These are phyloP conservation scores for Orgyia antiqua DNA, from an alignment of 2,888 invertebrate species.

Conservation along the genomic window DNA sequence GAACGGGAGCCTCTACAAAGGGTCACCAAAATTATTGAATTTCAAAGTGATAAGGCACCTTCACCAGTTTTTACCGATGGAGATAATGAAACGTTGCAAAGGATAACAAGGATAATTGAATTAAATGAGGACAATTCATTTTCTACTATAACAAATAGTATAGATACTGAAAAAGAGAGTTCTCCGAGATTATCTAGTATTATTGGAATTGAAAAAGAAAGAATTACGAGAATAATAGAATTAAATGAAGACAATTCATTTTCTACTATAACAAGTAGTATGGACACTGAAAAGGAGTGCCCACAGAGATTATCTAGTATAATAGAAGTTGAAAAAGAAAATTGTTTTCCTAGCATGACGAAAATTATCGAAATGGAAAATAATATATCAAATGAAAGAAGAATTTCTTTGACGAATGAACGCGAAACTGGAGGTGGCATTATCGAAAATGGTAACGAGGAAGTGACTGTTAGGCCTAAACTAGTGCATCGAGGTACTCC, in stretches of 20 bases:
- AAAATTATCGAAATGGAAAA: constrained; percentile 75
- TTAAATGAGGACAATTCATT: constrained; percentile 63
- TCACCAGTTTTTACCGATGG: constrained; percentile 43
- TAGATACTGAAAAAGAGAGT: constrained; percentile 50
- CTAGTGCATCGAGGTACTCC: constrained; percentile 59
- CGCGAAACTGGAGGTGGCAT: constrained; percentile 66
- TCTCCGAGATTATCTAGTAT: constrained; percentile 57
- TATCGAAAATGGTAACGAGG: constrained; percentile 50
- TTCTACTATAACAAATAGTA: constrained; percentile 50
- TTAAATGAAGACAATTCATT: constrained; percentile 63
- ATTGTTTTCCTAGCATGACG: constrained; percentile 65
- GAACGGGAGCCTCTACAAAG: constrained; percentile 61
- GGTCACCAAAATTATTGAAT: constrained; percentile 69
- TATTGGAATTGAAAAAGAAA: constrained; percentile 62
- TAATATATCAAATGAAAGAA: constrained; percentile 68
- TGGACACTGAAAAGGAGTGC: constrained; percentile 50
- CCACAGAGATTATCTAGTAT: constrained; percentile 57
- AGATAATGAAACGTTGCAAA: constrained; percentile 53
- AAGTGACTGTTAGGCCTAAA: constrained; percentile 58
- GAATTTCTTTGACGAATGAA: constrained; percentile 69
- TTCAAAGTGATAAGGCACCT: constrained; percentile 49
- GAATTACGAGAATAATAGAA: constrained; percentile 65
- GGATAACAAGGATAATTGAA: constrained; percentile 65
- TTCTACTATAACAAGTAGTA: constrained; percentile 50
- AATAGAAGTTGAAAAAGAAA: constrained; percentile 62